Evolutionary conservation across 1,140 invertebrate species (phyloP).

Genomic region (Polypedilum vanderplanki): DNA sequence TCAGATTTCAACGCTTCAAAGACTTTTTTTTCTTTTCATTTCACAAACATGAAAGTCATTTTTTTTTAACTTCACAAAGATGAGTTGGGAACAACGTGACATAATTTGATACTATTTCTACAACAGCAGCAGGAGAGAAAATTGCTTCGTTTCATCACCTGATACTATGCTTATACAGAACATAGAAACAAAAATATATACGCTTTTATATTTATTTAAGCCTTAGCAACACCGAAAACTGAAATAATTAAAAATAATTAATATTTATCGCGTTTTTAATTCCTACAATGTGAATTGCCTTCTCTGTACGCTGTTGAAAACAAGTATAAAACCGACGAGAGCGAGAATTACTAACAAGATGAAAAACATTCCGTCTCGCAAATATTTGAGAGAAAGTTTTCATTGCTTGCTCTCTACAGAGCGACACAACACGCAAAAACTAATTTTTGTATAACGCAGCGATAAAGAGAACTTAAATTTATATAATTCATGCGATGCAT

Average conservation of each 20-base stretch:
- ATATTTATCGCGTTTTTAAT: slow-evolving; percentile 28
- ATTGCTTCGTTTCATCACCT: background rate
- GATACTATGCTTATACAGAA: background rate
- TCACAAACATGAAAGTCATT: background rate
- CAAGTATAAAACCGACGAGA: too few relatives aligned
- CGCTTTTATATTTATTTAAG: too few relatives aligned
- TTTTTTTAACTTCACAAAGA: background rate
- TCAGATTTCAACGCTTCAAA: background rate
- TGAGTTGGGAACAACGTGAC: background rate
- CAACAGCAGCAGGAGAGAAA: background rate
- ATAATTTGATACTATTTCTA: background rate
- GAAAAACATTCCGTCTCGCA: too few relatives aligned
- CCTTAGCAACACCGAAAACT: background rate
- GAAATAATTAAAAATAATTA: slow-evolving; percentile 29
- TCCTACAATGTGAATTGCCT: background rate
- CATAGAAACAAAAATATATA: too few relatives aligned
- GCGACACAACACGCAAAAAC: too few relatives aligned
- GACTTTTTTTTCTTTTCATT: background rate
- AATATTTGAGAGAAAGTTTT: too few relatives aligned
- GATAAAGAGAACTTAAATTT: too few relatives aligned
- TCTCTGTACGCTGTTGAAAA: background rate
- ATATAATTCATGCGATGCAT: too few relatives aligned
- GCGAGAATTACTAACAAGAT: too few relatives aligned
- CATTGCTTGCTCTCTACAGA: too few relatives aligned
- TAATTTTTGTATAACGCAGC: too few relatives aligned